Evolutionary conservation across 2,888 invertebrate genomes (phyloP).

Genomic region (Heliconius erato): DNA sequence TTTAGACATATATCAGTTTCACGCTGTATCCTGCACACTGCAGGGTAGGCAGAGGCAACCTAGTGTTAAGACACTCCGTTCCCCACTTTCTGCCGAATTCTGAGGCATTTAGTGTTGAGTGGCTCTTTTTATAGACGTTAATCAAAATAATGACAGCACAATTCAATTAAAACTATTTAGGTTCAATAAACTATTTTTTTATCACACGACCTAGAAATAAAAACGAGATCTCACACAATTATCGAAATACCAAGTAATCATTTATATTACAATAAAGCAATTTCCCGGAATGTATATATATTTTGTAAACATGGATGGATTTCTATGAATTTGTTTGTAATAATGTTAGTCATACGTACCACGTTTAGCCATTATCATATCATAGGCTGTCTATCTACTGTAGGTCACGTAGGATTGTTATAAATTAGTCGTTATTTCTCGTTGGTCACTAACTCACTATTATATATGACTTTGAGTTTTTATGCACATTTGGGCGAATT

Average conservation of each 20-base stretch:
- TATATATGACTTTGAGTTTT: too few relatives aligned
- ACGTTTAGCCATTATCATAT: slow-evolving; percentile 19
- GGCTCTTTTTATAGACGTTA: background rate
- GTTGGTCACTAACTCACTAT: background rate
- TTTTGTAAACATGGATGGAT: slow-evolving; percentile 31
- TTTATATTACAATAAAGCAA: slow-evolving; percentile 13
- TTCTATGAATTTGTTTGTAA: slow-evolving; percentile 35
- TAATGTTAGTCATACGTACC: slow-evolving; percentile 28
- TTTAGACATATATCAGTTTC: background rate
- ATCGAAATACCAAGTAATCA: slow-evolving; percentile 22
- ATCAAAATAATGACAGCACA: background rate
- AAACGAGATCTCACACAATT: slow-evolving; percentile 13
- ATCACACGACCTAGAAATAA: slow-evolving; percentile 28
- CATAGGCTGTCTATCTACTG: slow-evolving; percentile 5
- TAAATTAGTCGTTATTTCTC: background rate
- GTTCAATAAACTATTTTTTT: slow-evolving; percentile 21
- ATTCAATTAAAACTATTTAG: background rate
- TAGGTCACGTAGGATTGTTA: slow-evolving; percentile 10
- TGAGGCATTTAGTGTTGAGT: too few relatives aligned
- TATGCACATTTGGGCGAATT: too few relatives aligned
- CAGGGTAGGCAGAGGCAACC: too few relatives aligned
- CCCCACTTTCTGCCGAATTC: too few relatives aligned
- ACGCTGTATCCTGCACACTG: too few relatives aligned
- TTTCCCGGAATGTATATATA: slow-evolving; percentile 25
- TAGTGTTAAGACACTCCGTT: too few relatives aligned